Conservation (phyloP, 2,888 invertebrate genomes). For the Hydroisotoma schaefferi region DNA sequence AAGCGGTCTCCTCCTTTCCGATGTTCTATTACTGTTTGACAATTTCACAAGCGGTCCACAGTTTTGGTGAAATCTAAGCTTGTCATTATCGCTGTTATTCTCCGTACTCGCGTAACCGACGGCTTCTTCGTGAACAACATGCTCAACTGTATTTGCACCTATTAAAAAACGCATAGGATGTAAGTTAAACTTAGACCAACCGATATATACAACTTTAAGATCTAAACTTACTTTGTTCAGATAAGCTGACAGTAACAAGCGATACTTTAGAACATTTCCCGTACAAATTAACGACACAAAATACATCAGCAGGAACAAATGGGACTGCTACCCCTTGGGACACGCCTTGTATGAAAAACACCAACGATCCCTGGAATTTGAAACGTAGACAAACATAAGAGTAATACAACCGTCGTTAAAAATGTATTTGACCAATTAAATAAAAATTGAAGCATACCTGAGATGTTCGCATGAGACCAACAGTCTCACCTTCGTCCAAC, state of each 20-base stretch:
- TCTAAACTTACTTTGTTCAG: slow-evolving; percentile 41
- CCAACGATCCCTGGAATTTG: slow-evolving; percentile 65
- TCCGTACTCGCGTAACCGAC: slow-evolving; percentile 29
- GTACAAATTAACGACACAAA: slow-evolving; percentile 75
- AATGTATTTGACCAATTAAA: slow-evolving; percentile 7
- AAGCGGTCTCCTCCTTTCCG: slow-evolving; percentile 74
- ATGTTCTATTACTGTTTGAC: slow-evolving; percentile 72
- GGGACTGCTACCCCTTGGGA: slow-evolving; percentile 82
- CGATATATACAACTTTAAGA: neutral
- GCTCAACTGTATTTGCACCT: slow-evolving; percentile 47
- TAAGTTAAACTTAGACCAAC: neutral
- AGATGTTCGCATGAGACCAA: slow-evolving; percentile 78
- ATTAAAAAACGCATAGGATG: neutral
- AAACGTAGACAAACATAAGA: neutral
- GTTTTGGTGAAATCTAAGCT: slow-evolving; percentile 77
- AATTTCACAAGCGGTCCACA: slow-evolving; percentile 85
- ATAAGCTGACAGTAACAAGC: slow-evolving; percentile 50
- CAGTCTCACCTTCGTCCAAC: slow-evolving; percentile 73
- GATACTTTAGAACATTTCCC: slow-evolving; percentile 79
- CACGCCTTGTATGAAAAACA: slow-evolving; percentile 83
- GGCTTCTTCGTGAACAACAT: slow-evolving; percentile 39
- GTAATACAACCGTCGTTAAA: too few relatives aligned
- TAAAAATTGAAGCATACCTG: slow-evolving; percentile 57
- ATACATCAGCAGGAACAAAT: slow-evolving; percentile 70
- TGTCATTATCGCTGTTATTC: slow-evolving; percentile 56